Conservation (phyloP, 2,888 invertebrate species). For the Hymenopus coronatus region DNA sequence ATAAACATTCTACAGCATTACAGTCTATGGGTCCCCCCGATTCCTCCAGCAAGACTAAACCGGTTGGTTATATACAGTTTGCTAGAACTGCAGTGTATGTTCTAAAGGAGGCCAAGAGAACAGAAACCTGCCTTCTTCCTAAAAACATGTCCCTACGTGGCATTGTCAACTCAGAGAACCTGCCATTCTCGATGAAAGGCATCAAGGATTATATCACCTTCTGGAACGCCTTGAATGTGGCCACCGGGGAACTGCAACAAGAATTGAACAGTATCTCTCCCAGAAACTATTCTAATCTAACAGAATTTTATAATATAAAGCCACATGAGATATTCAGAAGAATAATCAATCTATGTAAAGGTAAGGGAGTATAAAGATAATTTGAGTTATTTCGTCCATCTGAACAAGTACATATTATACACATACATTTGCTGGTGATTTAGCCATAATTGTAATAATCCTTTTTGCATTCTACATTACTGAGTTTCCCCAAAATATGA, state of each 20-base stretch:
- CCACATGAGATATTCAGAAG: constrained; percentile 23
- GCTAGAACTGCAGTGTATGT: constrained; percentile 20
- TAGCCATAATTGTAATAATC: no score
- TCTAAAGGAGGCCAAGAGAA: constrained; percentile 28
- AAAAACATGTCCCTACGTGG: background rate
- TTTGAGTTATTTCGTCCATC: no score
- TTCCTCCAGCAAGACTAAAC: constrained; percentile 36
- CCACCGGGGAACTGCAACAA: background rate
- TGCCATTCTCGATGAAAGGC: background rate
- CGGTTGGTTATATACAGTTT: constrained; percentile 27
- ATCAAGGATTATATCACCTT: constrained; percentile 5
- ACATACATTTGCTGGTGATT: no score
- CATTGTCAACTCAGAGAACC: background rate
- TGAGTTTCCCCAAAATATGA: no score
- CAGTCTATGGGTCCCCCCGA: background rate
- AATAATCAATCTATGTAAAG: background rate
- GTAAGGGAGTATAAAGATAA: no score
- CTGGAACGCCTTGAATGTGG: constrained; percentile 8
- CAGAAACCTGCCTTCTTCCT: background rate
- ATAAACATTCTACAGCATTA: constrained; percentile 40
- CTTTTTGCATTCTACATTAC: no score
- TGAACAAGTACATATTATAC: no score
- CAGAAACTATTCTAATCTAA: background rate
- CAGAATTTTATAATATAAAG: constrained; percentile 3
- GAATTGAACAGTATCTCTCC: background rate